A percentile compares a stretch with the other conserved stretches of the same genome.
phyloP scores from a whole-genome alignment of 2,888 invertebrate species.

The Latrodectus elegans region DNA sequence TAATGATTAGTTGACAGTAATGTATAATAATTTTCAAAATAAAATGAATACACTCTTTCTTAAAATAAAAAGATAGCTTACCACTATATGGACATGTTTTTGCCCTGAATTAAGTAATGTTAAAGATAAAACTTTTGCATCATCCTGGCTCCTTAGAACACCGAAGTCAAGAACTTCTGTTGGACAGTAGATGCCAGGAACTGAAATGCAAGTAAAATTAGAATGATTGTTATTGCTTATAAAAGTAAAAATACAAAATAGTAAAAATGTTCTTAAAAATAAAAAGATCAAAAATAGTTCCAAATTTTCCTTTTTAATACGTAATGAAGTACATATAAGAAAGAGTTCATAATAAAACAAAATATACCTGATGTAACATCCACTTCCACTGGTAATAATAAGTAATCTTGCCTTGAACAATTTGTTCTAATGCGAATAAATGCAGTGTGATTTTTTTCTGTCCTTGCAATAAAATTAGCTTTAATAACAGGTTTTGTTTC shows the following conservation, averaged over 20 bases:
- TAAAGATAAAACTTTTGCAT: constrained; percentile 80
- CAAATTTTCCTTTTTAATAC: background rate
- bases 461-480: constrained; percentile 85
- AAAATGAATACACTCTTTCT: background rate
- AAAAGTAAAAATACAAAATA: background rate
- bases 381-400: constrained; percentile 89
- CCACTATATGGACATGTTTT: constrained; percentile 82
- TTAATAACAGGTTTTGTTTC: constrained; percentile 90
- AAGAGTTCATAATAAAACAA: background rate
- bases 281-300: background rate
- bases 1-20: background rate
- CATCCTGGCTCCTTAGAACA: constrained; percentile 82
- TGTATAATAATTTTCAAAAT: background rate
- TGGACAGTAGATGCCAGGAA: constrained; percentile 85
- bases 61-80: constrained; percentile 73
- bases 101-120: constrained; percentile 82
- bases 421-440: constrained; percentile 87
- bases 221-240: background rate
- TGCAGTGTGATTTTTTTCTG: constrained; percentile 88
- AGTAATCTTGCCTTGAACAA: constrained; percentile 79
- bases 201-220: constrained; percentile 65
- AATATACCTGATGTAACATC: constrained; percentile 80
- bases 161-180: constrained; percentile 88
- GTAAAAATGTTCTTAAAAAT: background rate
- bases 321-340: background rate